Percentiles rank a stretch among this genome's conserved stretches.
These are phyloP conservation scores for Burhinus bistriatus DNA, from an alignment of 2,113 vertebrate species.

Conservation along the genomic window DNA sequence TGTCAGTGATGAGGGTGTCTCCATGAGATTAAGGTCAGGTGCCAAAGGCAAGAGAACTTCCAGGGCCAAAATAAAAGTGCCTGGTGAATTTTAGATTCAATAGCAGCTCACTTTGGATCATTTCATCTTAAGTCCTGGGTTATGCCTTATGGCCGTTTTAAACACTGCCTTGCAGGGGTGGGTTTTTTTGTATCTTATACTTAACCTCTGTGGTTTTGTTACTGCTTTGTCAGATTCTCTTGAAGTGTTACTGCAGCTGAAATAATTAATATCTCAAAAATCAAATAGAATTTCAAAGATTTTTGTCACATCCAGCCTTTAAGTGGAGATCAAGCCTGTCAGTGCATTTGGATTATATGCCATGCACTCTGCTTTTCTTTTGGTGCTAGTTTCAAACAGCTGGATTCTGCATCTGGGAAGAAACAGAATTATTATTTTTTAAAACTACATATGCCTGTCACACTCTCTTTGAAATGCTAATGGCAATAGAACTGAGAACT, in stretches of 20 bases:
- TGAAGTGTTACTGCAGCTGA: not conserved
- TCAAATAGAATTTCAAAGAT: not conserved
- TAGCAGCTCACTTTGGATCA: not conserved
- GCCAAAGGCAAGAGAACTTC: not conserved
- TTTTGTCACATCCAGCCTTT: not conserved
- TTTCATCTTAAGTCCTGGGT: not conserved
- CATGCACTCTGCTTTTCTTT: not conserved
- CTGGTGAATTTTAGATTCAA: not conserved
- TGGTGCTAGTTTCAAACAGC: not conserved
- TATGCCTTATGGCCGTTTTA: not conserved
- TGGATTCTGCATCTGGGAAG: not conserved
- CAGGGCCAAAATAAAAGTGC: not conserved
- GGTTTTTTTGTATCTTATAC: not conserved
- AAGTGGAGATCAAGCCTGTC: not conserved
- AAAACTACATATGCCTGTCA: not conserved
- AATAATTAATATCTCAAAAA: not conserved
- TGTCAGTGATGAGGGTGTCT: not conserved
- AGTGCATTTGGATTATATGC: not conserved
- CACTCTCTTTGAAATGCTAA: constrained; percentile 31
- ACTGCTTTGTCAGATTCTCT: not conserved
- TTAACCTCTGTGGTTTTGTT: not conserved
- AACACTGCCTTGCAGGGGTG: not conserved
- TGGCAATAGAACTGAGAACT: not conserved
- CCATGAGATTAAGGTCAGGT: not conserved
- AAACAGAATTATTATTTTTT: not conserved